Evolutionary conservation across 2,797 vertebrate species (phyloP).

Genomic region (Parambassis ranga): DNA sequence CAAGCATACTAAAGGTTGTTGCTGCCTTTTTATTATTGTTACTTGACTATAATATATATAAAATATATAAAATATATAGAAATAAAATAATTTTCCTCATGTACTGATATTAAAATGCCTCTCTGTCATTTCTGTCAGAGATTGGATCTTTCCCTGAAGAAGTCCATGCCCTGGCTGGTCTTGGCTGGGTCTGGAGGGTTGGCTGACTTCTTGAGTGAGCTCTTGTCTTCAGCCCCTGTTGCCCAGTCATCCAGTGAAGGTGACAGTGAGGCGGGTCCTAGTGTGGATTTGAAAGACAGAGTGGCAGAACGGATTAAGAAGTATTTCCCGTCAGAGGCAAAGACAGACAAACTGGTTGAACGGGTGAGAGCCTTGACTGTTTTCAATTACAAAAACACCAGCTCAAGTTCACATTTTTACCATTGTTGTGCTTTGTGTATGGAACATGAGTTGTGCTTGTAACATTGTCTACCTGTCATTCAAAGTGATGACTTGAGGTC

Average conservation of each 20-base stretch:
- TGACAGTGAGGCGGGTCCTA: slow-evolving; percentile 55
- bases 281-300: slow-evolving; percentile 70
- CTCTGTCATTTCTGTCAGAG: slow-evolving; percentile 45
- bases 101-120: not conserved
- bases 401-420: not conserved
- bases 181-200: slow-evolving; percentile 87
- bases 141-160: slow-evolving; percentile 84
- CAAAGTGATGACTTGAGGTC: no score
- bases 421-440: not conserved
- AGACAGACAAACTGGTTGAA: slow-evolving; percentile 78
- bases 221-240: slow-evolving; percentile 59
- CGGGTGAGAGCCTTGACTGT: slow-evolving; percentile 78
- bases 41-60: not conserved
- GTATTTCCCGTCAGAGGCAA: slow-evolving; percentile 71
- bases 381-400: no score
- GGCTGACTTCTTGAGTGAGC: slow-evolving; percentile 85
- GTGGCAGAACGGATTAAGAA: slow-evolving; percentile 75
- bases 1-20: slow-evolving; percentile 83
- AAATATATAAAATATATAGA: not conserved
- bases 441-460: no score
- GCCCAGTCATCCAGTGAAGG: slow-evolving; percentile 61
- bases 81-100: not conserved
- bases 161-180: slow-evolving; percentile 86
- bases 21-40: not conserved
- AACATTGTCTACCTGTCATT: no score